Percentiles rank a stretch among this genome's conserved stretches.
phyloP scores from a whole-genome alignment of 2,888 invertebrate species.

The Cosmia trapezina region DNA sequence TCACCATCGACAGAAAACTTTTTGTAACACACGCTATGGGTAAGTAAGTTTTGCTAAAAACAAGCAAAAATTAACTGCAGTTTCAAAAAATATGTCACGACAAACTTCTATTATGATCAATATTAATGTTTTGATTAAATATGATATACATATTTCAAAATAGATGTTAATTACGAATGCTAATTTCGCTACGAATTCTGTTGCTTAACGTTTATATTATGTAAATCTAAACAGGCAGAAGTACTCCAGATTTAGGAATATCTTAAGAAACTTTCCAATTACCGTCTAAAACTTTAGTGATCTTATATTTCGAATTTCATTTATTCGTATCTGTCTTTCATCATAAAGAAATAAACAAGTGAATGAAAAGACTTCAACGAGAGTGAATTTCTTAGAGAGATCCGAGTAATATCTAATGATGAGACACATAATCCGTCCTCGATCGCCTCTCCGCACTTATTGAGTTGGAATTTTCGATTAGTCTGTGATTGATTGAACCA shows the following conservation, averaged over 20 bases:
- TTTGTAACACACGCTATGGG: no score
- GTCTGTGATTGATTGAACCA: constrained; percentile 88
- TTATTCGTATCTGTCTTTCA: constrained; percentile 74
- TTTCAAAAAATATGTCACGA: not conserved
- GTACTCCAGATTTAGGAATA: constrained; percentile 56
- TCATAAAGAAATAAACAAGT: constrained; percentile 78
- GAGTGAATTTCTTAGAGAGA: constrained; percentile 71
- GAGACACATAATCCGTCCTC: constrained; percentile 86
- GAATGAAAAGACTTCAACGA: constrained; percentile 73
- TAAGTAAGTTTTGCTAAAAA: not conserved
- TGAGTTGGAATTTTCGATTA: constrained; percentile 89
- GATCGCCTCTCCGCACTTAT: constrained; percentile 83
- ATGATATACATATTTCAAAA: constrained; percentile 42
- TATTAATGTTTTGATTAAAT: constrained; percentile 28
- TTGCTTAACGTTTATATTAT: constrained; percentile 60
- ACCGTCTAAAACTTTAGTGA: constrained; percentile 74
- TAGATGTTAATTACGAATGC: constrained; percentile 59
- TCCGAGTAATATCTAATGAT: constrained; percentile 86
- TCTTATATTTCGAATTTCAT: constrained; percentile 76
- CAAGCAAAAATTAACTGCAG: not conserved
- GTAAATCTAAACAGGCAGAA: constrained; percentile 64
- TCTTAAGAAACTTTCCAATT: constrained; percentile 75
- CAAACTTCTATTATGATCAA: constrained; percentile 10
- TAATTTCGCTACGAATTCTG: constrained; percentile 53
- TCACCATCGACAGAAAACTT: not conserved